Evolutionary conservation across 2,888 invertebrate genomes (phyloP).

Genomic region (Drosophila mimica): DNA sequence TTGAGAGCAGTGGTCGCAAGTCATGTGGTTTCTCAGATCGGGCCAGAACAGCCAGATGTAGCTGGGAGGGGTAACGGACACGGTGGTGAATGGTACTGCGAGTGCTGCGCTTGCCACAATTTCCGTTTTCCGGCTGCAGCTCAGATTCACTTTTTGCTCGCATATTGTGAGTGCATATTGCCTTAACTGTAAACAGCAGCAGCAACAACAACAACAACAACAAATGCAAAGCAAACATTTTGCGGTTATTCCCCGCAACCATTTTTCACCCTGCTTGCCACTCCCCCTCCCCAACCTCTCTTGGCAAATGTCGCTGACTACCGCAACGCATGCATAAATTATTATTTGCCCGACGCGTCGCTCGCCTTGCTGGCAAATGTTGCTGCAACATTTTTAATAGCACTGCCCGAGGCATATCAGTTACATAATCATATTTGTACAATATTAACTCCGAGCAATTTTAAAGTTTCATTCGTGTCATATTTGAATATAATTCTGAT

Average conservation of each 20-base stretch:
- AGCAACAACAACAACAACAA: constrained; percentile 2
- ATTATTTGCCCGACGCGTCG: constrained; percentile 69
- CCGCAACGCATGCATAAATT: constrained; percentile 80
- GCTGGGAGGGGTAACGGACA: constrained; percentile 1
- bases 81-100: constrained; percentile 1
- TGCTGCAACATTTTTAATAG: constrained; percentile 47
- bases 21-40: constrained; percentile 60
- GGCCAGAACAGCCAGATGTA: constrained; percentile 1
- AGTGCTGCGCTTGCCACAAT: constrained; percentile 69
- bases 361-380: constrained; percentile 77
- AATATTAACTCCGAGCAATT: background rate
- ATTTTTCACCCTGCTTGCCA: constrained; percentile 28
- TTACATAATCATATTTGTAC: background rate
- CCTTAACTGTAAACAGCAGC: constrained; percentile 41
- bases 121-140: constrained; percentile 78
- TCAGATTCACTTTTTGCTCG: constrained; percentile 74
- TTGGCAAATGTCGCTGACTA: constrained; percentile 44
- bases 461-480: background rate
- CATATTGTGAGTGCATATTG: constrained; percentile 56
- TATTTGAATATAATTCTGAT: background rate
- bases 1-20: constrained; percentile 59
- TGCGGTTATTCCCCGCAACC: constrained; percentile 65
- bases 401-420: constrained; percentile 15
- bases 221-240: constrained; percentile 63
- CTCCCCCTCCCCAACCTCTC: background rate